Conservation (phyloP, 1,140 invertebrate species). For the Centruroides vittatus region DNA sequence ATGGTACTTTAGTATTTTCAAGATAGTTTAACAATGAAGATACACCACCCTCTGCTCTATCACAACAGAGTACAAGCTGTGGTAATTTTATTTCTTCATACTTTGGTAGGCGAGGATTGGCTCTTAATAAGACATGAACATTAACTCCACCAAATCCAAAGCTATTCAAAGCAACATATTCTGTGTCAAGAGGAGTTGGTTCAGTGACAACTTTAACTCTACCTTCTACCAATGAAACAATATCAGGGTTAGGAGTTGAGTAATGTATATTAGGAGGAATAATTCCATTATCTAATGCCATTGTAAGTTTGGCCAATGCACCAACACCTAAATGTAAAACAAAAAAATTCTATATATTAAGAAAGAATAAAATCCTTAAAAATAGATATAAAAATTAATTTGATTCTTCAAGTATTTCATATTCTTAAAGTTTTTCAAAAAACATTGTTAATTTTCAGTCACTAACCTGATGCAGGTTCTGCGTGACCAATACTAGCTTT, state of each 20-base stretch:
- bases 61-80: constrained; percentile 60
- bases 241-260: constrained; percentile 68
- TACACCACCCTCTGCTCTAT: constrained; percentile 69
- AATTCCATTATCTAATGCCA: constrained; percentile 72
- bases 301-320: constrained; percentile 71
- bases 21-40: constrained; percentile 46
- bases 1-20: constrained; percentile 32
- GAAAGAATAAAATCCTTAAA: too few species aligned
- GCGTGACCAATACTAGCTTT: constrained; percentile 98
- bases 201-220: constrained; percentile 47
- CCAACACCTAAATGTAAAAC: constrained; percentile 45
- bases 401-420: constrained; percentile 18
- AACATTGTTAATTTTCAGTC: background rate
- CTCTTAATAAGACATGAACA: constrained; percentile 72
- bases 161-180: constrained; percentile 71
- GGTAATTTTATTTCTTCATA: constrained; percentile 30
- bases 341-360: too few species aligned
- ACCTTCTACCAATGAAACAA: constrained; percentile 72
- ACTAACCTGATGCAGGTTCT: constrained; percentile 61
- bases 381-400: constrained; percentile 5
- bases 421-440: too few species aligned
- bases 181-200: constrained; percentile 15
- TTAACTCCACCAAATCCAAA: constrained; percentile 98
- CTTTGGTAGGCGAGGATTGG: constrained; percentile 31
- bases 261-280: constrained; percentile 88